Conservation (phyloP, 2,113 vertebrate species). For the Semnopithecus entellus region DNA sequence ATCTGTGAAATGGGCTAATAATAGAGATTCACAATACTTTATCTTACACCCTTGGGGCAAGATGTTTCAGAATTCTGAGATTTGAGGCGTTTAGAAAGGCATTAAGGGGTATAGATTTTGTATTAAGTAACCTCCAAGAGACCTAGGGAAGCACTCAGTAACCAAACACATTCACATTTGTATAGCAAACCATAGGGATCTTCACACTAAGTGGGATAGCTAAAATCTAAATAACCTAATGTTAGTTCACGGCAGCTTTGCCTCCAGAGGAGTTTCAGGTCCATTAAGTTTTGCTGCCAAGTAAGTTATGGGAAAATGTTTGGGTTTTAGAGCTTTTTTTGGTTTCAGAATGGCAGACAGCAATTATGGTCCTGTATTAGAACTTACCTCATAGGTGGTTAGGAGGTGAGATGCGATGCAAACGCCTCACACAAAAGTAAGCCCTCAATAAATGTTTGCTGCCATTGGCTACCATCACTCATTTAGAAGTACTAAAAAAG, state of each 20-base stretch:
- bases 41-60: not conserved
- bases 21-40: not conserved
- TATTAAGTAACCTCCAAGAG: not conserved
- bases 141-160: not conserved
- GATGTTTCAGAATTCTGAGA: conserved; percentile 29
- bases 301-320: conserved; percentile 39
- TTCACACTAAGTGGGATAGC: not conserved
- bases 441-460: not conserved
- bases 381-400: conserved; percentile 51
- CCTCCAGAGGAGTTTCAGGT: conserved; percentile 44
- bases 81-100: not conserved
- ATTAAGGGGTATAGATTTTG: not conserved
- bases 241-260: conserved; percentile 12
- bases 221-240: not conserved
- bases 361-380: conserved; percentile 61
- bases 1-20: conserved; percentile 16
- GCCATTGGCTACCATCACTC: not conserved
- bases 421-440: not conserved
- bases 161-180: not conserved
- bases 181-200: not conserved
- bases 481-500: conserved; percentile 34
- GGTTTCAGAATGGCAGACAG: conserved; percentile 54
- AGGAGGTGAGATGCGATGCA: conserved; percentile 24
- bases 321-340: conserved; percentile 45
- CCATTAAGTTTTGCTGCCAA: conserved; percentile 45